phyloP scores from a whole-genome alignment of 1,140 invertebrate species.

The Drosophila virilis region DNA sequence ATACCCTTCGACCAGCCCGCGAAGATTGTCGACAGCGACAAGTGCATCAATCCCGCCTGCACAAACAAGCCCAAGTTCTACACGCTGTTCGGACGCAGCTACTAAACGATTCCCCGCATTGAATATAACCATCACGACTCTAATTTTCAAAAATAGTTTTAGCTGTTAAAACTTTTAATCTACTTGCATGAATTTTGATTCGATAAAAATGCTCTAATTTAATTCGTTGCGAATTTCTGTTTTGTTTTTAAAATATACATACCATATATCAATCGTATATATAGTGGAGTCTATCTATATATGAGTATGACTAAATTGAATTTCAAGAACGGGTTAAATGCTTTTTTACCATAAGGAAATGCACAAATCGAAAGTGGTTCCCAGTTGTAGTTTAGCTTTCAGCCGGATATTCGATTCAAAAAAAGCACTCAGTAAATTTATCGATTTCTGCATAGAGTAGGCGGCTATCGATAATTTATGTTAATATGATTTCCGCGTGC shows the following conservation, averaged over 20 bases:
- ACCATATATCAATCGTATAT: background rate
- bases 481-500: too few species aligned
- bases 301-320: background rate
- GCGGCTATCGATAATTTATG: too few species aligned
- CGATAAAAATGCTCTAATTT: slow-evolving; percentile 1
- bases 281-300: background rate
- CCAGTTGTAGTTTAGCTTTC: background rate
- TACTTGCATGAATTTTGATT: slow-evolving; percentile 8
- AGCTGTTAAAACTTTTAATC: slow-evolving; percentile 6
- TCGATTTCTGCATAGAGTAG: too few species aligned
- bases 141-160: slow-evolving; percentile 27
- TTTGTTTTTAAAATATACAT: slow-evolving; percentile 15
- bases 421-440: too few species aligned
- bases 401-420: background rate
- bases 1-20: slow-evolving; percentile 96
- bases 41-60: slow-evolving; percentile 96
- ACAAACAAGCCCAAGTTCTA: slow-evolving; percentile 92
- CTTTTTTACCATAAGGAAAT: background rate
- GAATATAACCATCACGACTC: slow-evolving; percentile 19
- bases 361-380: background rate
- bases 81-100: slow-evolving; percentile 98
- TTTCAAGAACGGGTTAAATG: background rate
- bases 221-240: slow-evolving; percentile 16
- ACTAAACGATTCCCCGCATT: slow-evolving; percentile 86
- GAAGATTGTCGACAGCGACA: slow-evolving; percentile 86